Base-by-base conservation (phyloP, 2,113 vertebrate genomes). In the Antigone vipio region DNA sequence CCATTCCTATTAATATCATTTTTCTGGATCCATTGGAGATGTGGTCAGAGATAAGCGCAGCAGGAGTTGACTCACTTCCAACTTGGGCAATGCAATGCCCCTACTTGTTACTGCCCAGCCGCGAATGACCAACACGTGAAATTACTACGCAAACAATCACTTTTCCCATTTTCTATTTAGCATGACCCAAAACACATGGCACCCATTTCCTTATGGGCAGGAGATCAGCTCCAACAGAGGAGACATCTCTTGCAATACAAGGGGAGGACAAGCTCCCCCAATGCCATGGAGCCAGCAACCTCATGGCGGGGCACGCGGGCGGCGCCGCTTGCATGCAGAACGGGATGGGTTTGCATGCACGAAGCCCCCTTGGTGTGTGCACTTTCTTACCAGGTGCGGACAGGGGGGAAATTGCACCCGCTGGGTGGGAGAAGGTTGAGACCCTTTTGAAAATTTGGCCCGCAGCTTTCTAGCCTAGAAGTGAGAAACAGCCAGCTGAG, bases 381-480 rank as follows among this genome's bases (percentile, higher is more conserved):
- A 81, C 89, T 84, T 94, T 87, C 92, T 95, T 97, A 93, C 76
- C 93, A 95, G 55, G 40, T 91, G 86, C 15, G 1, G 79, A 94
- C 68, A 82, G 80, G 84, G 93, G 87, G 79, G 30, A 75, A 93
- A 94, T 85, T 82, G 81, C 38, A 88, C 91, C 94, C 47, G 9
- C 92, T 94, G 92, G 60, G 92, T 89, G 92, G 85, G 82, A 96
- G 92, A 90, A 94, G 81, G 88, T 44, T 92, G 90, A 96, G 85
- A 85, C 60, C 85, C 79, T n/a, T 96, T 95, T 90, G 89, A 94
- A 92, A 95, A 95, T 96, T 83, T 96, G 92, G 75, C 92, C 84
- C 27, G 50, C 79, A 87, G 83, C 89, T 96, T 95, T 76, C 95
- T 94, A 94, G 95, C 84, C 95, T 94, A 94, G 80, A 97, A 96